Conservation (phyloP, 2,797 vertebrate species). For the Toxotes lorentzi region DNA sequence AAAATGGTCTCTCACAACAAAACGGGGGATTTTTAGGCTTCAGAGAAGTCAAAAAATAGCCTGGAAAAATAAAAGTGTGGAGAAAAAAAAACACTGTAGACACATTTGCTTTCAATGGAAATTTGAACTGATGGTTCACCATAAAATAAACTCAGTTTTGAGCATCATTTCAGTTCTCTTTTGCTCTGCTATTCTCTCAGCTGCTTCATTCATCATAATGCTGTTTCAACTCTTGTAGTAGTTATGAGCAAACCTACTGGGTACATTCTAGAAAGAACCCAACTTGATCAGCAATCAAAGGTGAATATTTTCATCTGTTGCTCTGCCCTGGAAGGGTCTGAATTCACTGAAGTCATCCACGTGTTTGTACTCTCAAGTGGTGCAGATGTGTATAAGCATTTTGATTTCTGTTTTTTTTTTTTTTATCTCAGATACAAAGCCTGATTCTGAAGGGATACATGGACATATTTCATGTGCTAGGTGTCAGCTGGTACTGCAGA, state of each 20-base stretch:
- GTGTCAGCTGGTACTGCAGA: constrained; percentile 62
- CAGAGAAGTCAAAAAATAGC: neutral
- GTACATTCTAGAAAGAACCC: constrained; percentile 5
- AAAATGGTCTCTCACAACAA: neutral
- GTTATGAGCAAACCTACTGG: constrained; percentile 19
- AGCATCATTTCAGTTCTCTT: neutral
- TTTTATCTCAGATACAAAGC: constrained; percentile 20
- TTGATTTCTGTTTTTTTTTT: constrained; percentile 29
- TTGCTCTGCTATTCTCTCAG: constrained; percentile 1
- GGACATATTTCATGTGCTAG: constrained; percentile 42
- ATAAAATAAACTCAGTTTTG: constrained; percentile 3
- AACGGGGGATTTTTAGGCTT: neutral
- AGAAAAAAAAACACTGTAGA: constrained; percentile 25
- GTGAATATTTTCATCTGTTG: constrained; percentile 26
- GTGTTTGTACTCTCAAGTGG: constrained; percentile 16
- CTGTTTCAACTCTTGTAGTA: constrained; percentile 6
- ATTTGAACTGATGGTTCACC: neutral
- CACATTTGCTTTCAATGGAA: constrained; percentile 14
- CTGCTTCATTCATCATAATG: neutral
- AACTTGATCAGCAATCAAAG: constrained; percentile 26
- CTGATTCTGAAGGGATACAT: constrained; percentile 38
- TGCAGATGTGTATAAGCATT: constrained; percentile 15
- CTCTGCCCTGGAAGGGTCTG: constrained; percentile 1
- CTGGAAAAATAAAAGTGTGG: constrained; percentile 1
- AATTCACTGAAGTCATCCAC: constrained; percentile 7